Percentiles rank a stretch among this genome's conserved stretches.
These are phyloP conservation scores for Pollimyrus isidori DNA, from an alignment of 2,113 vertebrate genomes.

Conservation along the genomic window DNA sequence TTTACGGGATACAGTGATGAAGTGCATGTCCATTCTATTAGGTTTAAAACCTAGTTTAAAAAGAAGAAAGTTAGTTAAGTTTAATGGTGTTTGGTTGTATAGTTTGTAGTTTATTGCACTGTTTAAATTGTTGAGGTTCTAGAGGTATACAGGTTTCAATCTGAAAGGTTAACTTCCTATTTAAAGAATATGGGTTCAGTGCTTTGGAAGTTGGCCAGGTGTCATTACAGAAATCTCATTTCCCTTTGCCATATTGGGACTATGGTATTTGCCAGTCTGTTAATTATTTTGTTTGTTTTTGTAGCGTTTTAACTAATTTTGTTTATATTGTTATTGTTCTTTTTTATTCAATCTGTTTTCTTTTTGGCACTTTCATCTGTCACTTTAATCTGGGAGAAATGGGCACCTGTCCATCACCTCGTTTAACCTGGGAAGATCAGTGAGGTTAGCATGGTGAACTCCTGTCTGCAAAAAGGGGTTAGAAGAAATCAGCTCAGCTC, in stretches of 20 bases:
- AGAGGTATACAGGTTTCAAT: not conserved
- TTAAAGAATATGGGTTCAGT: not conserved
- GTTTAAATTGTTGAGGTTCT: not conserved
- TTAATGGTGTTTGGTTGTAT: not conserved
- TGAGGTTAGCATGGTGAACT: not conserved
- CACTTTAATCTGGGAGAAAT: not conserved
- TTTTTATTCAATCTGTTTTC: not conserved
- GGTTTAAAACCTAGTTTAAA: not conserved
- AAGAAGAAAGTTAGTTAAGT: not conserved
- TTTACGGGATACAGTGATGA: not conserved
- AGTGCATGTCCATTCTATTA: not conserved
- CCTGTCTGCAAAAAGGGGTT: not conserved
- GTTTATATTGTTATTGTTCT: not conserved
- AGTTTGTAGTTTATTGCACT: constrained; percentile 4
- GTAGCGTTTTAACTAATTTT: not conserved
- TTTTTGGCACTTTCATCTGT: not conserved
- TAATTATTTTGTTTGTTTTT: not conserved
- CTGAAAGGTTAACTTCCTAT: not conserved
- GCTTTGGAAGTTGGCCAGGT: not conserved
- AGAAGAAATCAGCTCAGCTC: not conserved
- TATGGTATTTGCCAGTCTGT: not conserved
- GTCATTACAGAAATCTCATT: not conserved
- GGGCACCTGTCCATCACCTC: not conserved
- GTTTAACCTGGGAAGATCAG: not conserved
- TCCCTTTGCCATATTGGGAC: not conserved